phyloP scores from a whole-genome alignment of 2,797 vertebrate genomes.

The Dromococcyx pavoninus region DNA sequence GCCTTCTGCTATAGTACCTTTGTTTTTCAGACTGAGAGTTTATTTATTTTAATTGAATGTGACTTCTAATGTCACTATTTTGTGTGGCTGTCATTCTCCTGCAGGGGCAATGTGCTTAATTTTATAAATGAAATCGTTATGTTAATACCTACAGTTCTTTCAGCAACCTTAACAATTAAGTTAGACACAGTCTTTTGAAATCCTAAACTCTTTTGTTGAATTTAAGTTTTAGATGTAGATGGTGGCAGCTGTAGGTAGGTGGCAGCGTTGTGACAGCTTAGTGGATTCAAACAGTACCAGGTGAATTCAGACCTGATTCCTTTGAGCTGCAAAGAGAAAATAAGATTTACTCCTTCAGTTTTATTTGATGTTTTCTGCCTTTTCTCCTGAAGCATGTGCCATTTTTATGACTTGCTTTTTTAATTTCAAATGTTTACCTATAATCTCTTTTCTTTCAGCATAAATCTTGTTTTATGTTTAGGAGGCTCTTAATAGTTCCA shows the following conservation, averaged over 20 bases:
- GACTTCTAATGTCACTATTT: background rate
- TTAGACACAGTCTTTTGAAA: background rate
- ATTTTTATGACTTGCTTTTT: constrained; percentile 22
- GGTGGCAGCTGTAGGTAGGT: background rate
- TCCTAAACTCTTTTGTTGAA: fast-evolving
- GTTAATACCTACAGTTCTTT: background rate
- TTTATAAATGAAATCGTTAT: background rate
- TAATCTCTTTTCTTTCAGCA: constrained; percentile 30
- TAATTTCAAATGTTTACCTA: constrained; percentile 22
- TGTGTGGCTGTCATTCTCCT: background rate
- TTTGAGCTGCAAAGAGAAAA: background rate
- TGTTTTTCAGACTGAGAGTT: background rate
- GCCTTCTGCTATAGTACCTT: background rate
- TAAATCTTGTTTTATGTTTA: constrained; percentile 23
- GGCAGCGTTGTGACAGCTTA: constrained; percentile 41
- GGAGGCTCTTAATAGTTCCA: background rate
- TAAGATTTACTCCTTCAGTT: constrained; percentile 35
- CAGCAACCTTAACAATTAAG: background rate
- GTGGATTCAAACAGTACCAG: background rate
- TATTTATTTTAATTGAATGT: background rate
- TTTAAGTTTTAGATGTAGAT: background rate
- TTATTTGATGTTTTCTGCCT: constrained; percentile 15
- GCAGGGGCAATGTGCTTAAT: background rate
- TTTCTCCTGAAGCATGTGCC: background rate
- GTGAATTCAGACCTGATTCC: background rate